phyloP scores from a whole-genome alignment of 2,797 vertebrate species.

The Zonotrichia albicollis region DNA sequence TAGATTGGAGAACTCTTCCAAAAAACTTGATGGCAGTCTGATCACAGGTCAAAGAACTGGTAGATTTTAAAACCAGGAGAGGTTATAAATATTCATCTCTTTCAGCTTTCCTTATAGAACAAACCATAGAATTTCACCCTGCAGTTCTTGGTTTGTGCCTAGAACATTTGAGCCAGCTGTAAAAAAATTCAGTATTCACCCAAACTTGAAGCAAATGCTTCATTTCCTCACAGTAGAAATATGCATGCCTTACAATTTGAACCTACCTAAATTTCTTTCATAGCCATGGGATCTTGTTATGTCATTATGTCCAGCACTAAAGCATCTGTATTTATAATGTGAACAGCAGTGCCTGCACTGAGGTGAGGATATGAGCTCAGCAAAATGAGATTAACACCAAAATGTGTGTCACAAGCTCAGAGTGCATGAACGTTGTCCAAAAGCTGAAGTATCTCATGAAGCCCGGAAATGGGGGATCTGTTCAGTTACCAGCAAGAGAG shows the following conservation, averaged over 20 bases:
- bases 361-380: neutral
- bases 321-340: neutral
- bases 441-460: neutral
- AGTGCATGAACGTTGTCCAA: neutral
- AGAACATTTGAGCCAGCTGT: neutral
- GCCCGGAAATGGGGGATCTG: neutral
- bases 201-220: neutral
- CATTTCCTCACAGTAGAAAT: neutral
- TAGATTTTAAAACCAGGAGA: neutral
- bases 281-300: neutral
- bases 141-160: neutral
- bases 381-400: neutral
- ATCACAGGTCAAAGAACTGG: neutral
- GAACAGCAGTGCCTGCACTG: neutral
- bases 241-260: neutral
- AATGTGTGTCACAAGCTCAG: neutral
- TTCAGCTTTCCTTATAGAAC: neutral
- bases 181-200: constrained; percentile 1
- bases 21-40: neutral
- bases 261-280: neutral
- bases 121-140: neutral
- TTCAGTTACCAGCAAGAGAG: neutral
- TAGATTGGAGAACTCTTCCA: neutral
- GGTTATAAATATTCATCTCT: neutral
- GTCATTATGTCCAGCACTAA: neutral